Base-by-base conservation (phyloP, 2,888 invertebrate species). In the Mamestra brassicae region DNA sequence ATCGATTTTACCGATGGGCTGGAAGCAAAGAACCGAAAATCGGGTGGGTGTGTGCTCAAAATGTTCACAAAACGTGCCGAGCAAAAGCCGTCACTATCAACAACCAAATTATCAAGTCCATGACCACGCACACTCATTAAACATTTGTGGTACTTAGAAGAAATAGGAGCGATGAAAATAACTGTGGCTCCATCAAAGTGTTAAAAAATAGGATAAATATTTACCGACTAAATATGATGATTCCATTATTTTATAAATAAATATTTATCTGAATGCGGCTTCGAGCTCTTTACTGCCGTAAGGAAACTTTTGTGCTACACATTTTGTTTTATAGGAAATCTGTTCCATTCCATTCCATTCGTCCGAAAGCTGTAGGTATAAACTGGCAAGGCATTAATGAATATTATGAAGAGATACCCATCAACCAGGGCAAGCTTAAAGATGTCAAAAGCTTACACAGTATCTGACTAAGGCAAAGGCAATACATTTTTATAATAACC, bases 1-100 rank as follows among this genome's bases (percentile, higher is more conserved):
- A 74, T 50, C 57, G 64, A 47, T 74, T 50, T n/a, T n/a, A 64
- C 34, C 13, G 38, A 13, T 73, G 61, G 73, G 2, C 60, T 73
- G n/a, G 73, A 11, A 73, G 60, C 60, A 73, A 36, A 34, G 73
- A n/a, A 34, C 50, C 50, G 4, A 73, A 45, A 11, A 52, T 60
- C 3, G 58, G 15, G 2, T 72, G 72, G 72, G 60, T 73, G 7
- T 73, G 72, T 26, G n/a, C 4, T 36, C 45, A 34, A 52, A 73
- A 26, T 8, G n/a, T 13, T 8, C 1, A 15, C 15, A 4, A 13
- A 15, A 73, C 34, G 34, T 73, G 73, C 5, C 73, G 73, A 60
- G 54, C 61, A 4, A 76, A 10, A 36, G 15, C 75, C 4, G 45
- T 5, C n/a, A 73, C 73, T 8, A 10, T 73, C 42, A 0, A 73